phyloP scores from a whole-genome alignment of 1,140 invertebrate species.

The Hyposmocoma kahamanoa region DNA sequence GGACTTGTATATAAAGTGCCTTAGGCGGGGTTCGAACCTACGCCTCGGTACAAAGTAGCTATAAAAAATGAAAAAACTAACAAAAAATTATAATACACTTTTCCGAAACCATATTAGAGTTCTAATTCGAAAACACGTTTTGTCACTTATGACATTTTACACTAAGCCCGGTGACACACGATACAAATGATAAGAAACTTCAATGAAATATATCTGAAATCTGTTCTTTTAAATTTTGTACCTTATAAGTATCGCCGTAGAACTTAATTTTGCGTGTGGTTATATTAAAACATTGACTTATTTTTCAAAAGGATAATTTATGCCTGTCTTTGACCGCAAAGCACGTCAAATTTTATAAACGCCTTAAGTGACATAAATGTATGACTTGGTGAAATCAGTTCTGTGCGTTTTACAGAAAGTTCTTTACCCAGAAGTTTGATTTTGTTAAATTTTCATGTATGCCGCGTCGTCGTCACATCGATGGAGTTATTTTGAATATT shows the following conservation, averaged over 20 bases:
- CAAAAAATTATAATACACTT: slow-evolving; percentile 7
- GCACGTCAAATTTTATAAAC: slow-evolving; percentile 2
- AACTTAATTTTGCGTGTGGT: slow-evolving; percentile 12
- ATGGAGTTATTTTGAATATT: slow-evolving; percentile 27
- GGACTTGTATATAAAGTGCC: slow-evolving; percentile 36
- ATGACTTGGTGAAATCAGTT: neutral
- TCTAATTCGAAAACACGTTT: neutral
- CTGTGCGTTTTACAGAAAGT: neutral
- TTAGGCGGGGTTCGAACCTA: slow-evolving; percentile 42
- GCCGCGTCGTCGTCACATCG: slow-evolving; percentile 15
- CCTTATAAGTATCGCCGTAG: slow-evolving; percentile 9
- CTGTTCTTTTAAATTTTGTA: slow-evolving; percentile 11
- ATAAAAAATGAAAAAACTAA: slow-evolving; percentile 11
- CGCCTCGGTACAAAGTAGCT: slow-evolving; percentile 22
- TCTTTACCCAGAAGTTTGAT: neutral
- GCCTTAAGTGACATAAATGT: slow-evolving; percentile 12
- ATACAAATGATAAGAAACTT: slow-evolving; percentile 38
- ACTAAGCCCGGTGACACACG: slow-evolving; percentile 7
- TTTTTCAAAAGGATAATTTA: slow-evolving; percentile 45
- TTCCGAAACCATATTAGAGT: slow-evolving; percentile 9
- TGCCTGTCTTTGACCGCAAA: slow-evolving; percentile 40
- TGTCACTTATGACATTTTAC: slow-evolving; percentile 12
- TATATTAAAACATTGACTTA: slow-evolving; percentile 21
- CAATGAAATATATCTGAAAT: slow-evolving; percentile 30
- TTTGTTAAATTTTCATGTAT: slow-evolving; percentile 5